These are phyloP conservation scores for Pyrgilauda ruficollis DNA, from an alignment of 2,113 vertebrate species.

Conservation along the genomic window DNA sequence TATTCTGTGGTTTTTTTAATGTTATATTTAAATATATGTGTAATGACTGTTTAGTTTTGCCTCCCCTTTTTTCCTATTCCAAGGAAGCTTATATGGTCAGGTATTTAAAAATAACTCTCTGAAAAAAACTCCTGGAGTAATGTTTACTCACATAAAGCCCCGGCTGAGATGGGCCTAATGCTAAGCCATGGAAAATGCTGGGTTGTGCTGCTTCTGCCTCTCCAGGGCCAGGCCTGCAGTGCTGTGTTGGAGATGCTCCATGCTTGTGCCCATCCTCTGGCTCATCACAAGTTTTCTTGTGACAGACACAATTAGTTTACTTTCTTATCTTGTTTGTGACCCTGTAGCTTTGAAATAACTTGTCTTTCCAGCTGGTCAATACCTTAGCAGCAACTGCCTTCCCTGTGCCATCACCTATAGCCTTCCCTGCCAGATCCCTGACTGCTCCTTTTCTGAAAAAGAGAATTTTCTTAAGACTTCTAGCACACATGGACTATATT, in stretches of 20 bases:
- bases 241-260: neutral
- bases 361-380: neutral
- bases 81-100: constrained; percentile 42
- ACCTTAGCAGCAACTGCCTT: neutral
- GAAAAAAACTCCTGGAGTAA: neutral
- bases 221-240: neutral
- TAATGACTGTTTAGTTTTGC: constrained; percentile 47
- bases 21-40: constrained; percentile 48
- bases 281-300: neutral
- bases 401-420: neutral
- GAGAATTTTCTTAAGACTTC: neutral
- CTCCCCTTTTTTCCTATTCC: constrained; percentile 47
- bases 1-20: constrained; percentile 26
- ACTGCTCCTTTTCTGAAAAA: neutral
- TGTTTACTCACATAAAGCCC: neutral
- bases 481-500: neutral
- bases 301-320: rapidly evolving
- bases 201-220: neutral
- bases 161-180: neutral
- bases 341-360: neutral
- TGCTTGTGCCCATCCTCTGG: neutral
- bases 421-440: neutral
- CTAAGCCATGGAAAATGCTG: neutral
- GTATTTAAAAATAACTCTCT: constrained; percentile 54
- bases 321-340: neutral